These are phyloP conservation scores for Mythimna pallens DNA, from an alignment of 2,888 invertebrate genomes.

Conservation along the genomic window DNA sequence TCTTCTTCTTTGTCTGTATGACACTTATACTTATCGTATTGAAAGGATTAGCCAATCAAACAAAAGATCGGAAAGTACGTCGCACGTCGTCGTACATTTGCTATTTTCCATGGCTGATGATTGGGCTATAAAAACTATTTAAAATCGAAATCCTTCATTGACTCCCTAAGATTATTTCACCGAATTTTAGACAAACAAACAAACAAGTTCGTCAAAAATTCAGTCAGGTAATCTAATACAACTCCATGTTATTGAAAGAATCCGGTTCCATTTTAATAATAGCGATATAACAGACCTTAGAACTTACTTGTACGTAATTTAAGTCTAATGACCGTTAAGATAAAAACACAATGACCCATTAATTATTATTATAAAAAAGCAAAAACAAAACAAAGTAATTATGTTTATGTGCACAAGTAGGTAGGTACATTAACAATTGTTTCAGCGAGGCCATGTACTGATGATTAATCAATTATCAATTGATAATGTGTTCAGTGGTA, in stretches of 20 bases:
- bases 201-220: no score
- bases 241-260: not conserved
- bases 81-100: no score
- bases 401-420: slow-evolving; percentile 22
- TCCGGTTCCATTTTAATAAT: slow-evolving; percentile 1
- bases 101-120: no score
- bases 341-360: slow-evolving; percentile 49
- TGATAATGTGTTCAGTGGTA: slow-evolving; percentile 14
- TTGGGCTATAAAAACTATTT: no score
- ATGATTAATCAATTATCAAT: slow-evolving; percentile 44
- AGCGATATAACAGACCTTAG: not conserved
- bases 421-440: slow-evolving; percentile 28
- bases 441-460: slow-evolving; percentile 42
- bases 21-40: no score
- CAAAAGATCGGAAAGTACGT: no score
- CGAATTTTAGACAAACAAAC: not conserved
- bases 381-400: slow-evolving; percentile 22
- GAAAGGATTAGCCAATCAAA: no score
- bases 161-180: not conserved
- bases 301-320: slow-evolving; percentile 9
- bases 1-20: no score
- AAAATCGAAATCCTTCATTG: no score
- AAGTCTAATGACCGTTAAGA: slow-evolving; percentile 38
- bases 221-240: no score
- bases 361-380: slow-evolving; percentile 32